Evolutionary conservation across 2,888 invertebrate species (phyloP).

Genomic region (Pristionchus maxplancki): DNA sequence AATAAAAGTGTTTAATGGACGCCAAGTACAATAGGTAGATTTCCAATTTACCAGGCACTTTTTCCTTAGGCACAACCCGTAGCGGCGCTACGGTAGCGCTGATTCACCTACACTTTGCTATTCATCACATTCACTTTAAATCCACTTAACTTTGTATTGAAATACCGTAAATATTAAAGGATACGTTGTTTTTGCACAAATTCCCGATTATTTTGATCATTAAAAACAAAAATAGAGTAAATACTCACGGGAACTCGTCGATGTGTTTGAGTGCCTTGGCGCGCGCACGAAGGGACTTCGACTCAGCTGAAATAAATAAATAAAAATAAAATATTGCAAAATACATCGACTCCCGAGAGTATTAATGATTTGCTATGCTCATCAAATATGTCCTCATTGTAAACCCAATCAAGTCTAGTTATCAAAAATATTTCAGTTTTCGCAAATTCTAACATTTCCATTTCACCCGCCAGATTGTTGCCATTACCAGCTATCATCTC

Average conservation of each 20-base stretch:
- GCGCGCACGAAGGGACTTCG: constrained; percentile 48
- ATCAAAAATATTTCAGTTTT: neutral
- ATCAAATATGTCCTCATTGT: neutral
- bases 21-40: neutral
- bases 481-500: neutral
- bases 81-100: too few species aligned
- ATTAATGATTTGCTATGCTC: neutral
- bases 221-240: neutral
- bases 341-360: neutral
- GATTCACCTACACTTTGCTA: neutral
- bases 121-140: too few species aligned
- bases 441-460: neutral
- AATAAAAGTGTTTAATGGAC: too few species aligned
- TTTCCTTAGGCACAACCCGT: neutral
- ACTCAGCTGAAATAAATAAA: neutral
- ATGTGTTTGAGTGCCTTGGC: constrained; percentile 55
- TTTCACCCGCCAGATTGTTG: neutral
- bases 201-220: too few species aligned
- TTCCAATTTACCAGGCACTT: neutral
- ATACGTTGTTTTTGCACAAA: too few species aligned
- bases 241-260: constrained; percentile 57
- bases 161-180: neutral
- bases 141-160: neutral
- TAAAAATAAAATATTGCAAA: too few species aligned
- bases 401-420: neutral